These are phyloP conservation scores for Odontamblyopus rebecca DNA, from an alignment of 2,797 vertebrate genomes.

Conservation along the genomic window DNA sequence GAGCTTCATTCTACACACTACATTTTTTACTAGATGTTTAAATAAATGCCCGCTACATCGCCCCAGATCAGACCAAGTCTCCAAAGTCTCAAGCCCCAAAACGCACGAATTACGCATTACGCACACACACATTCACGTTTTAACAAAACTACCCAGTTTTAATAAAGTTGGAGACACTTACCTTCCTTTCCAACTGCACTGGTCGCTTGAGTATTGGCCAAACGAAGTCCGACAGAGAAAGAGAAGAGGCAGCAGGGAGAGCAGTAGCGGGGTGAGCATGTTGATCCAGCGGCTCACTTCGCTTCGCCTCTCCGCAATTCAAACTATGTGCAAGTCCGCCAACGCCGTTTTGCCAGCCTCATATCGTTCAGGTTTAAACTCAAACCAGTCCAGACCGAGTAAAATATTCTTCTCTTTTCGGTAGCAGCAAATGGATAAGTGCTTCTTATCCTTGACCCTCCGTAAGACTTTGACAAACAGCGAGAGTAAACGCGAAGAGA, in stretches of 20 bases:
- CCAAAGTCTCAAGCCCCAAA: background rate
- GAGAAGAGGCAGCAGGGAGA: constrained; percentile 74
- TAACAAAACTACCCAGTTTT: background rate
- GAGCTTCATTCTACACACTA: background rate
- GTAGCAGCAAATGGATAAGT: background rate
- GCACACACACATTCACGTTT: background rate
- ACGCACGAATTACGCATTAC: constrained; percentile 2
- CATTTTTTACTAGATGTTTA: background rate
- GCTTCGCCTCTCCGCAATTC: constrained; percentile 51
- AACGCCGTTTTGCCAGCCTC: constrained; percentile 56
- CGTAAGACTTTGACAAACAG: constrained; percentile 8
- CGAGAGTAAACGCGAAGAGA: constrained; percentile 20
- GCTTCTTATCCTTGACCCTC: background rate
- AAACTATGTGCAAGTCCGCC: constrained; percentile 57
- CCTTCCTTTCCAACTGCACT: constrained; percentile 99
- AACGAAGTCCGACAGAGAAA: constrained; percentile 78
- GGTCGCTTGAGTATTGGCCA: constrained; percentile 92
- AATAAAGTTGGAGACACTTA: constrained; percentile 53
- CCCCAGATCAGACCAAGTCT: background rate
- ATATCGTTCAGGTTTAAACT: constrained; percentile 64
- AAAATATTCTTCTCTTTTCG: background rate
- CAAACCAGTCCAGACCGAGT: constrained; percentile 15
- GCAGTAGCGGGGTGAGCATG: constrained; percentile 78
- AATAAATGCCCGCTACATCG: background rate
- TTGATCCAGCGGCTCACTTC: constrained; percentile 66